phyloP scores from a whole-genome alignment of 2,113 vertebrate species.

The Glaucidium brasilianum region DNA sequence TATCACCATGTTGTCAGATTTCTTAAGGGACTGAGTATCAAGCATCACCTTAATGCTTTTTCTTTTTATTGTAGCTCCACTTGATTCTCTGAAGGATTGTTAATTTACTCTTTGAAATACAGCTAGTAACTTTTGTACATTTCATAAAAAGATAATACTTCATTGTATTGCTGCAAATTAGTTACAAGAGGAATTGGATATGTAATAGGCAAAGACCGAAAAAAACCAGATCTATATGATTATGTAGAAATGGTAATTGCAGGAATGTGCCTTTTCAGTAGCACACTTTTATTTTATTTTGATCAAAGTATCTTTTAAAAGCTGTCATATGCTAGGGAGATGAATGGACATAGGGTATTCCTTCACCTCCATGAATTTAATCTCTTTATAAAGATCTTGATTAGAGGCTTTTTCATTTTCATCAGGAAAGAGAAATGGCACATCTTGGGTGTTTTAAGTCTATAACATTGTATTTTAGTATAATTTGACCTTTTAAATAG shows the following conservation, averaged over 20 bases:
- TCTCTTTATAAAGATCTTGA: neutral
- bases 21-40: neutral
- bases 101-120: neutral
- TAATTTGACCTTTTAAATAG: neutral
- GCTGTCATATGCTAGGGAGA: neutral
- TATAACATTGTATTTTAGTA: neutral
- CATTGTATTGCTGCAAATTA: neutral
- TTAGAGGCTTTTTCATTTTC: neutral
- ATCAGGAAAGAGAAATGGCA: neutral
- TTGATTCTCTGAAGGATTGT: neutral
- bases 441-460: neutral
- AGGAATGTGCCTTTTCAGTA: neutral
- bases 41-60: neutral
- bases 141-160: neutral
- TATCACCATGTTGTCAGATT: neutral
- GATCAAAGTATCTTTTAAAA: constrained; percentile 6
- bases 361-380: neutral
- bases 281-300: neutral
- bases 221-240: neutral
- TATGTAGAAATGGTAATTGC: neutral
- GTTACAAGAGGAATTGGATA: neutral
- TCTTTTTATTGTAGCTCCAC: neutral
- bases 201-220: neutral
- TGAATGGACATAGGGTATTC: neutral
- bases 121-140: neutral